A percentile compares a stretch with the other conserved stretches of the same genome.
Conservation (phyloP, 1,140 invertebrate species). For the Hyposmocoma kahamanoa region DNA sequence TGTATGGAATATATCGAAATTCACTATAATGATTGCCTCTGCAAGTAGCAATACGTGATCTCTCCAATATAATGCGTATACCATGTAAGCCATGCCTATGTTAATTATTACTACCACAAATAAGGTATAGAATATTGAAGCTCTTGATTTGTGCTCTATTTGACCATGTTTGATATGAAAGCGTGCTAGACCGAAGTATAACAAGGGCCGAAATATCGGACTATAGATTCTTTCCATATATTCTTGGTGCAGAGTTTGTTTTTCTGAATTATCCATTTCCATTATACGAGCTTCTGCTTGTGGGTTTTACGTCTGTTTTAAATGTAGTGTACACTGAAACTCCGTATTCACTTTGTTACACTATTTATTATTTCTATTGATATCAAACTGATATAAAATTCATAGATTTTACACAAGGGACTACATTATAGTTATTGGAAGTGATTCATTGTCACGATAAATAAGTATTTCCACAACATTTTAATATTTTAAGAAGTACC, state of each 20-base stretch:
- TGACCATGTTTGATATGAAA: not conserved
- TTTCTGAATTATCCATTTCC: not conserved
- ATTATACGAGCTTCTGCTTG: not conserved
- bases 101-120: slow-evolving; percentile 14
- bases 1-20: slow-evolving; percentile 13
- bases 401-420: too few relatives aligned
- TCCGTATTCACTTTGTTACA: not conserved
- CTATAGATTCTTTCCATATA: not conserved
- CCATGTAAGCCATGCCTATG: slow-evolving; percentile 8
- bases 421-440: too few relatives aligned
- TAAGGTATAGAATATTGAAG: not conserved
- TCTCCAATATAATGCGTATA: slow-evolving; percentile 10
- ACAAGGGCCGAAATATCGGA: not conserved
- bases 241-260: not conserved
- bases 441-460: too few relatives aligned
- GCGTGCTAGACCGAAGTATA: not conserved
- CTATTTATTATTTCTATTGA: too few relatives aligned
- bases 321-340: not conserved
- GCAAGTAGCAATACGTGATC: slow-evolving; percentile 16
- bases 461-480: too few relatives aligned
- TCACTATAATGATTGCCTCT: slow-evolving; percentile 16
- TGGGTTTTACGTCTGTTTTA: not conserved
- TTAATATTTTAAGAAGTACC: too few relatives aligned
- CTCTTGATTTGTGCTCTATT: not conserved
- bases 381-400: too few relatives aligned